A percentile compares a stretch with the other conserved stretches of the same genome.
These are phyloP conservation scores for Podocnemis expansa DNA, from an alignment of 2,113 vertebrate species.

Conservation along the genomic window DNA sequence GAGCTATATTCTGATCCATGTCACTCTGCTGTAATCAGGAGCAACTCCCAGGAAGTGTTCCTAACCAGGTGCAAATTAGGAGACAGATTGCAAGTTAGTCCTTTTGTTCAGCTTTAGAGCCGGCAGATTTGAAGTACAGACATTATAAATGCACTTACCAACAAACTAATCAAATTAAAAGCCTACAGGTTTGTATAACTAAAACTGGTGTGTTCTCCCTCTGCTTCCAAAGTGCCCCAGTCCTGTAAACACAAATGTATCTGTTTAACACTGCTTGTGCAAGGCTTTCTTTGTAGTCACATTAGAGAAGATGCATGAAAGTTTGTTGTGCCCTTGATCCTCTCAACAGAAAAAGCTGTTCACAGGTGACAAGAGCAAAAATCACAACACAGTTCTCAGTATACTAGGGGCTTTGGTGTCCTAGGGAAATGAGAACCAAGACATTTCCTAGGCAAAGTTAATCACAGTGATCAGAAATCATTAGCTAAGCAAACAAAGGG, in stretches of 20 bases:
- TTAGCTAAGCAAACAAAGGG: neutral
- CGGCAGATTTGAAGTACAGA: neutral
- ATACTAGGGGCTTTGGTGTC: too few relatives aligned
- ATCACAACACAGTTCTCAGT: neutral
- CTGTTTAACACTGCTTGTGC: neutral
- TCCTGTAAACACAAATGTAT: neutral
- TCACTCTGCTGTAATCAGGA: neutral
- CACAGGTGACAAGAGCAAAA: neutral
- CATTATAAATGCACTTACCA: neutral
- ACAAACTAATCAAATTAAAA: neutral
- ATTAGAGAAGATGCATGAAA: neutral
- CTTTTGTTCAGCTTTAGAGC: neutral
- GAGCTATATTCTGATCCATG: neutral
- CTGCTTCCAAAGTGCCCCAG: neutral
- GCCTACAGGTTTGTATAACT: too few relatives aligned
- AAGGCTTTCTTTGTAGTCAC: neutral
- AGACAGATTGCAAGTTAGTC: neutral
- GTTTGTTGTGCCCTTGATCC: neutral
- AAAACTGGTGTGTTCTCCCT: neutral
- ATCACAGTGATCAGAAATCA: neutral
- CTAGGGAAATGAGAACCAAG: too few relatives aligned
- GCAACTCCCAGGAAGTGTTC: neutral
- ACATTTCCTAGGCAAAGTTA: neutral
- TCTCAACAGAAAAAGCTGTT: neutral
- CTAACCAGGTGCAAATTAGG: rapidly evolving